phyloP scores from a whole-genome alignment of 2,888 invertebrate genomes.

The Chrysodeixis includens region DNA sequence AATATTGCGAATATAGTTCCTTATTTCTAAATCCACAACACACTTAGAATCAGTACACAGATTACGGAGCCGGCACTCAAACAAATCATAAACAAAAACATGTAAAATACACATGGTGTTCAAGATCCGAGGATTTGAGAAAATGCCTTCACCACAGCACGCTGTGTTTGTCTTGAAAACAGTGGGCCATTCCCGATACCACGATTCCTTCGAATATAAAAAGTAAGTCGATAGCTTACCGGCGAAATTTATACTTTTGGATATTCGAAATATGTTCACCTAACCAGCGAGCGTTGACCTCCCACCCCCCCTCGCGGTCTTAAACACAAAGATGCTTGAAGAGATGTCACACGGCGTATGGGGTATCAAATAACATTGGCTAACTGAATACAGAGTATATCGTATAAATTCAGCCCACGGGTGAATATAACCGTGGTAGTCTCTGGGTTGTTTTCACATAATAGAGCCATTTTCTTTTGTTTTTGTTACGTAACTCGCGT shows the following conservation, averaged over 20 bases:
- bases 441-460: constrained; percentile 88
- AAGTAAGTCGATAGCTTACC: constrained; percentile 89
- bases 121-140: constrained; percentile 50
- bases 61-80: constrained; percentile 43
- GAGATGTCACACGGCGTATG: constrained; percentile 52
- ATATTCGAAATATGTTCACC: constrained; percentile 86
- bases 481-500: constrained; percentile 84
- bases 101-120: constrained; percentile 44
- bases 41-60: constrained; percentile 25
- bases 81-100: constrained; percentile 60
- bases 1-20: background rate
- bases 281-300: constrained; percentile 67
- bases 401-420: constrained; percentile 89
- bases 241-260: constrained; percentile 88
- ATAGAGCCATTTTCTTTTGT: constrained; percentile 89
- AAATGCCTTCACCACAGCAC: constrained; percentile 55
- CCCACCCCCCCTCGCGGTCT: constrained; percentile 29
- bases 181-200: constrained; percentile 82
- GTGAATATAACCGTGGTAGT: constrained; percentile 87
- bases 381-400: constrained; percentile 82
- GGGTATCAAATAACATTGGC: constrained; percentile 71
- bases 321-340: constrained; percentile 11
- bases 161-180: constrained; percentile 86
- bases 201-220: constrained; percentile 86
- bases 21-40: constrained; percentile 11